Evolutionary conservation across 2,888 invertebrate genomes (phyloP).

Genomic region (Iphiclides podalirius): DNA sequence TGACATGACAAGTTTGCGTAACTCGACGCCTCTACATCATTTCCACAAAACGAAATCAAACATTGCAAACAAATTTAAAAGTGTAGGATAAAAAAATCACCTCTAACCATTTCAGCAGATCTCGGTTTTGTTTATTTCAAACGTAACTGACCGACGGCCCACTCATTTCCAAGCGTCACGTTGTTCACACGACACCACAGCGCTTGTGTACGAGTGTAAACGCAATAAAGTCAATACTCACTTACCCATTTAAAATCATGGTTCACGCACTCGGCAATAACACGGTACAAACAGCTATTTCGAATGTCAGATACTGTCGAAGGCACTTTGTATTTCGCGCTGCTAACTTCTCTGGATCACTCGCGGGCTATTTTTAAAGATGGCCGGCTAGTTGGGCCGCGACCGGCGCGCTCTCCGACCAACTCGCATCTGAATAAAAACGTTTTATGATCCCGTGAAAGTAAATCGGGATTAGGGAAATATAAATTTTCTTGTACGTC

Average conservation of each 20-base stretch:
- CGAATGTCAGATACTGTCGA: constrained; percentile 21
- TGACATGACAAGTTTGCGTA: background rate
- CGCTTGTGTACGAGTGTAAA: constrained; percentile 30
- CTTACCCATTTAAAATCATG: constrained; percentile 70
- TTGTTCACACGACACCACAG: constrained; percentile 32
- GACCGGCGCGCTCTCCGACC: constrained; percentile 44
- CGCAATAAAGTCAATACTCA: constrained; percentile 45
- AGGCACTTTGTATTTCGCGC: constrained; percentile 25
- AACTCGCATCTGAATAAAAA: constrained; percentile 43
- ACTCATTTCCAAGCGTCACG: constrained; percentile 4
- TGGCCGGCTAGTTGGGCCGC: constrained; percentile 42
- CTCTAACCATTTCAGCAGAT: constrained; percentile 7
- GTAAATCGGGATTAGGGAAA: constrained; percentile 62
- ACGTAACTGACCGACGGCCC: constrained; percentile 12
- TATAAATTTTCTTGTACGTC: constrained; percentile 56
- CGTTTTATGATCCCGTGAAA: constrained; percentile 45
- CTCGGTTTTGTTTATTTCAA: constrained; percentile 14
- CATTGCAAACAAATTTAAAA: constrained; percentile 6
- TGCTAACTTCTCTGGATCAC: constrained; percentile 32
- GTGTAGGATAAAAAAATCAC: constrained; percentile 6
- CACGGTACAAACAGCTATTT: constrained; percentile 37
- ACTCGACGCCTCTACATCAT: background rate
- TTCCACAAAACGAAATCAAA: background rate
- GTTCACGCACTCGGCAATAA: constrained; percentile 43
- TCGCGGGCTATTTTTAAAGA: constrained; percentile 41